phyloP scores from a whole-genome alignment of 2,113 vertebrate genomes.

The Otus sunia region DNA sequence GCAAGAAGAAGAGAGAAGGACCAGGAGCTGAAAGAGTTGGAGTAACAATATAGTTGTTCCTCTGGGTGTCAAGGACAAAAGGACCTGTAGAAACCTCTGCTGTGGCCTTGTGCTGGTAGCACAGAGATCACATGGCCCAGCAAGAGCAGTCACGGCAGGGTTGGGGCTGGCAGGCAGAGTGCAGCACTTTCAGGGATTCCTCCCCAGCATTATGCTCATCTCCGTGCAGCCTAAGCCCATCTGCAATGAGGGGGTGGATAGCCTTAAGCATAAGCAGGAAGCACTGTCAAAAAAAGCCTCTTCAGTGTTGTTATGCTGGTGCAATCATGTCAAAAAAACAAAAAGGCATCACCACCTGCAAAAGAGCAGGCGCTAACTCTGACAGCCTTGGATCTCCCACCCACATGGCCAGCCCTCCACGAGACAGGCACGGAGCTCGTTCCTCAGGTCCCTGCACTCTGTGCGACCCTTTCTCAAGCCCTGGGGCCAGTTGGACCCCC shows the following conservation, averaged over 20 bases:
- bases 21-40: not conserved
- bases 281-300: slow-evolving; percentile 30
- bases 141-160: not conserved
- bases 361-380: slow-evolving; percentile 19
- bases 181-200: not conserved
- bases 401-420: not conserved
- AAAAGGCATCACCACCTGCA: not conserved
- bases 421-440: fast-evolving
- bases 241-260: slow-evolving; percentile 51
- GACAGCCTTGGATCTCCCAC: not conserved
- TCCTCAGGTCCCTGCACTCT: not conserved
- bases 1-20: not conserved
- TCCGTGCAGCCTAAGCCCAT: not conserved
- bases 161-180: not conserved
- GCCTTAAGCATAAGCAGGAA: slow-evolving; percentile 24
- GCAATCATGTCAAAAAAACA: not conserved
- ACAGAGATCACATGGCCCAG: fast-evolving
- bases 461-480: fast-evolving
- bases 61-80: not conserved
- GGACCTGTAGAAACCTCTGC: not conserved
- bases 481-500: not conserved
- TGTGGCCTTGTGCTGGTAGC: not conserved
- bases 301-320: not conserved
- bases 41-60: fast-evolving
- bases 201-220: not conserved